A percentile compares a stretch with the other conserved stretches of the same genome.
Evolutionary conservation across 2,113 vertebrate genomes (phyloP).

Genomic region (Rhizomys pruinosus): DNA sequence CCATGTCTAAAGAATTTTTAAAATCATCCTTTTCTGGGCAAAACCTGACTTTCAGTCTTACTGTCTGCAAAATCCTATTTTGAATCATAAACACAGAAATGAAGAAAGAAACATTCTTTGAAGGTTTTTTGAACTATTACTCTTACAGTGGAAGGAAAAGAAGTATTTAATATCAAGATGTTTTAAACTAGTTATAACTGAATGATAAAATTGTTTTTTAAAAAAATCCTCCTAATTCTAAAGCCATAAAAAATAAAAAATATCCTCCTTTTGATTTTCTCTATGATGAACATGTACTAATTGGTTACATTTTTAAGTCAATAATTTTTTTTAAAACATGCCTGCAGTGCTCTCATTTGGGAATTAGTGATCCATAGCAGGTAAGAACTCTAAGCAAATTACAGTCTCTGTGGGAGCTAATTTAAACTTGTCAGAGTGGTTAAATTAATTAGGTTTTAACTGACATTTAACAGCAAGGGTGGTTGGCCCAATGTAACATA

Average conservation of each 20-base stretch:
- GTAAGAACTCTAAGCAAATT: slow-evolving; percentile 65
- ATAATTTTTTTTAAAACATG: slow-evolving; percentile 26
- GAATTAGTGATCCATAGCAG: slow-evolving; percentile 41
- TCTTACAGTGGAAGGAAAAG: neutral
- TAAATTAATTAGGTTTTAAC: slow-evolving; percentile 80
- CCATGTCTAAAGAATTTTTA: neutral
- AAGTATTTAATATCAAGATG: neutral
- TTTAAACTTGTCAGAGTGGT: slow-evolving; percentile 78
- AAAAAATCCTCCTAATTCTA: too few species aligned
- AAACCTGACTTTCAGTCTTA: slow-evolving; percentile 1
- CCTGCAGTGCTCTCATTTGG: slow-evolving; percentile 33
- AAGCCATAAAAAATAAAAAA: too few species aligned
- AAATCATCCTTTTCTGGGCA: neutral
- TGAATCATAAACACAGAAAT: neutral
- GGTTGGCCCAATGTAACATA: slow-evolving; percentile 53
- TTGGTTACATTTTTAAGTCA: neutral
- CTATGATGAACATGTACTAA: neutral
- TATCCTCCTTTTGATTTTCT: neutral
- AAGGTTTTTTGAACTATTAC: neutral
- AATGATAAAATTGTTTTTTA: neutral
- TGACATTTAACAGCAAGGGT: slow-evolving; percentile 79
- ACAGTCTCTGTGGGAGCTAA: slow-evolving; percentile 72
- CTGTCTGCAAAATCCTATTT: neutral
- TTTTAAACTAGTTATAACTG: neutral
- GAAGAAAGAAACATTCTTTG: neutral